A percentile compares a stretch with the other conserved stretches of the same genome.
Evolutionary conservation across 2,888 invertebrate genomes (phyloP).

Genomic region (Spodoptera picta): DNA sequence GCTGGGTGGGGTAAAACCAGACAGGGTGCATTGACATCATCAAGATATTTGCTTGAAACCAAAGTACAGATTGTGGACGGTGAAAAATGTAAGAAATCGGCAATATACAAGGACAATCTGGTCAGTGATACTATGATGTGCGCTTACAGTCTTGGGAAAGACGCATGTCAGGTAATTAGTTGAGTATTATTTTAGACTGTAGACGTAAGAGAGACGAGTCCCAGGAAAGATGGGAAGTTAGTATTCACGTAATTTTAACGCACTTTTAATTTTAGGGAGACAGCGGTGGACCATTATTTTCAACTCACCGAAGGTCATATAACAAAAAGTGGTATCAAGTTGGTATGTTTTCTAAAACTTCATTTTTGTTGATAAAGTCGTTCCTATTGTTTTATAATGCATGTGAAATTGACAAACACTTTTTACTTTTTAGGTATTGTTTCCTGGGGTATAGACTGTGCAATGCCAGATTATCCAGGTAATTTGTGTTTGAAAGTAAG

Average conservation of each 20-base stretch:
- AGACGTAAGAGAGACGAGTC: not conserved
- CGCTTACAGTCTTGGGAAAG: slow-evolving; percentile 88
- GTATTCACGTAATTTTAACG: not conserved
- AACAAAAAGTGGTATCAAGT: slow-evolving; percentile 88
- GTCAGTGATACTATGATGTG: slow-evolving; percentile 88
- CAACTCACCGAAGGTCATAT: slow-evolving; percentile 76
- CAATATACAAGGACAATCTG: slow-evolving; percentile 79
- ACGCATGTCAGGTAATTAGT: slow-evolving; percentile 89
- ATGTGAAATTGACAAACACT: not conserved
- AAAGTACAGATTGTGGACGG: slow-evolving; percentile 80
- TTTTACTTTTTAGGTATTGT: slow-evolving; percentile 85
- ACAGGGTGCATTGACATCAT: slow-evolving; percentile 77
- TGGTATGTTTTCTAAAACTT: slow-evolving; percentile 78
- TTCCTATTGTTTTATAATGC: not conserved
- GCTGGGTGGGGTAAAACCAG: slow-evolving; percentile 86
- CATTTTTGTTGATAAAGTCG: too few species aligned
- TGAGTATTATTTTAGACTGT: not conserved
- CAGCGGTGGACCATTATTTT: slow-evolving; percentile 90
- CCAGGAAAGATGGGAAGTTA: not conserved
- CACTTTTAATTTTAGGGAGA: slow-evolving; percentile 86
- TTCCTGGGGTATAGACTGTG: slow-evolving; percentile 92
- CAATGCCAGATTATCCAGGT: slow-evolving; percentile 88
- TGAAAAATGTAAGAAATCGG: slow-evolving; percentile 71
- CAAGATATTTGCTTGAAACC: slow-evolving; percentile 84
- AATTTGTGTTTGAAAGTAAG: slow-evolving; percentile 24